These are phyloP conservation scores for Muscina levida DNA, from an alignment of 2,888 invertebrate species.

Conservation along the genomic window DNA sequence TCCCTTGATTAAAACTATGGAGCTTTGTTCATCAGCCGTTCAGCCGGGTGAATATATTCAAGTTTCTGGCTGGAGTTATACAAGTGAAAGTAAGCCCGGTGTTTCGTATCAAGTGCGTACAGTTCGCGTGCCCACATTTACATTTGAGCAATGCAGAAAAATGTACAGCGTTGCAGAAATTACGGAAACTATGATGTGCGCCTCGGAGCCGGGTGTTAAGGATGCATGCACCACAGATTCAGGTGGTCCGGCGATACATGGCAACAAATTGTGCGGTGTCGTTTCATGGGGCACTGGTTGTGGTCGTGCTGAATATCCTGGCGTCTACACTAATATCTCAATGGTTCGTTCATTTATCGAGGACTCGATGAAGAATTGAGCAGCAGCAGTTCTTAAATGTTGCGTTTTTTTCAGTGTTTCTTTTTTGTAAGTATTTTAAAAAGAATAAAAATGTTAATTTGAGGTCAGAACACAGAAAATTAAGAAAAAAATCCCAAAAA, in stretches of 20 bases:
- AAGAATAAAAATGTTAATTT: too few relatives aligned
- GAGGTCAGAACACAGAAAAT: too few relatives aligned
- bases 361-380: slow-evolving; percentile 33
- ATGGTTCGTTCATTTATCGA: not conserved
- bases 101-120: slow-evolving; percentile 70
- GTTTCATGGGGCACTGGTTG: slow-evolving; percentile 5
- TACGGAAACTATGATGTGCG: slow-evolving; percentile 72
- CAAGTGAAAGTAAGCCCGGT: slow-evolving; percentile 31
- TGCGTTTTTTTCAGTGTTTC: too few relatives aligned
- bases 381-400: too few relatives aligned
- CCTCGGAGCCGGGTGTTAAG: slow-evolving; percentile 69
- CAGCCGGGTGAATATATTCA: not conserved
- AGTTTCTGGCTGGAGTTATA: slow-evolving; percentile 49
- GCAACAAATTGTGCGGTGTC: not conserved
- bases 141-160: slow-evolving; percentile 67
- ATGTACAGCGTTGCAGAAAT: slow-evolving; percentile 72
- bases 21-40: not conserved
- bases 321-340: not conserved
- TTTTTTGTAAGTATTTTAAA: too few relatives aligned
- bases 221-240: slow-evolving; percentile 77
- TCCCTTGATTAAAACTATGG: slow-evolving; percentile 22
- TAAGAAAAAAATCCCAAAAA: too few relatives aligned
- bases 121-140: slow-evolving; percentile 70
- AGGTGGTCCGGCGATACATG: slow-evolving; percentile 52
- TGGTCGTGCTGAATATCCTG: not conserved